A percentile compares a stretch with the other conserved stretches of the same genome.
phyloP scores from a whole-genome alignment of 2,113 vertebrate species.

The Hippocampus zosterae region DNA sequence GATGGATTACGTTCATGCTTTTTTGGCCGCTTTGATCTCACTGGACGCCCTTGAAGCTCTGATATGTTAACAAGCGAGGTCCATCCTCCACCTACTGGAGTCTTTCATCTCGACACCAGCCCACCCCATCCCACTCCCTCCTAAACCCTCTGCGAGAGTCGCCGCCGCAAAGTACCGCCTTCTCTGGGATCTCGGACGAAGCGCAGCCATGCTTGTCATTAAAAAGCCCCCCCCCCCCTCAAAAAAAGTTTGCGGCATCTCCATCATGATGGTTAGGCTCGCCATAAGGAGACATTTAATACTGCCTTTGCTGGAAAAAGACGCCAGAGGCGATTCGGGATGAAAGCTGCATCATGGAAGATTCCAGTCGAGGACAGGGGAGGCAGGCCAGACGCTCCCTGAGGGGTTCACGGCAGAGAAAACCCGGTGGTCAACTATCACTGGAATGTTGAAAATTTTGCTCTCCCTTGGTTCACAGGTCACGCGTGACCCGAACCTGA shows the following conservation, averaged over 20 bases:
- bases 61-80: conserved; percentile 66
- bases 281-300: conserved; percentile 67
- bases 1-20: conserved; percentile 63
- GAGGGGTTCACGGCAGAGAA: too few species aligned
- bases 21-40: conserved; percentile 66
- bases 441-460: too few species aligned
- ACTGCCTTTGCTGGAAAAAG: conserved; percentile 61
- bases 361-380: too few species aligned
- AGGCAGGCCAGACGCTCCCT: too few species aligned
- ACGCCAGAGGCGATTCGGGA: conserved; percentile 67
- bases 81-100: conserved; percentile 56
- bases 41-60: conserved; percentile 56
- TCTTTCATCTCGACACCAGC: conserved; percentile 55
- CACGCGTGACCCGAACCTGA: too few species aligned
- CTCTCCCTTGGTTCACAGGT: too few species aligned
- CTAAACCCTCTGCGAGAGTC: conserved; percentile 52
- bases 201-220: conserved; percentile 69
- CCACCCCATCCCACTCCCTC: conserved; percentile 31
- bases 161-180: background rate
- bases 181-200: conserved; percentile 35
- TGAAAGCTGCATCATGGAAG: conserved; percentile 43
- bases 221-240: conserved; percentile 48
- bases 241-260: conserved; percentile 54
- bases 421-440: too few species aligned
- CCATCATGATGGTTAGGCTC: conserved; percentile 67